phyloP scores from a whole-genome alignment of 2,888 invertebrate species.

The Nomada ruficornis region DNA sequence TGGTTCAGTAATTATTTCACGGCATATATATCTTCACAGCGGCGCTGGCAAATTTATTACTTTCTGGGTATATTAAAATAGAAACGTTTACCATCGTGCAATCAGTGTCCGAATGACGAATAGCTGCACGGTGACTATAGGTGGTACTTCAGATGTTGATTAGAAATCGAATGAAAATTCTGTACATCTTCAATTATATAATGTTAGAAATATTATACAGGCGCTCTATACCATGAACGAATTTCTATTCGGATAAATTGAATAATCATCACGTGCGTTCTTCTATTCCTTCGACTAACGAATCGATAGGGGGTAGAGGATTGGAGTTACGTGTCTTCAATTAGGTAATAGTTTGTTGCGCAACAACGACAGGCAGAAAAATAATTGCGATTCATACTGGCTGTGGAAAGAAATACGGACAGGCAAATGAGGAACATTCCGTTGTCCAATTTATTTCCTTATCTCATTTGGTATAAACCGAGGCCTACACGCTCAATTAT shows the following conservation, averaged over 20 bases:
- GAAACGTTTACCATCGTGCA: too few relatives aligned
- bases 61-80: too few relatives aligned
- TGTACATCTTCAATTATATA: neutral
- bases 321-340: neutral
- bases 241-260: slow-evolving; percentile 7
- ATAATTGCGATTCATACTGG: neutral
- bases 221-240: too few relatives aligned
- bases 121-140: too few relatives aligned
- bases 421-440: slow-evolving; percentile 32
- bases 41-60: too few relatives aligned
- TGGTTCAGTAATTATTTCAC: too few relatives aligned
- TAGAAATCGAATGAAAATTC: too few relatives aligned
- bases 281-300: neutral
- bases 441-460: slow-evolving; percentile 60
- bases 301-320: neutral
- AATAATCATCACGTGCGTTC: neutral
- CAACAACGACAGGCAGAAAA: neutral
- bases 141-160: too few relatives aligned
- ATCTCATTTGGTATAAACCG: slow-evolving; percentile 48
- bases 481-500: slow-evolving; percentile 67
- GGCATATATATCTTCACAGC: too few relatives aligned
- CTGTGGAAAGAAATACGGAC: slow-evolving; percentile 14
- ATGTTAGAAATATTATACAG: neutral
- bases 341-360: slow-evolving; percentile 11
- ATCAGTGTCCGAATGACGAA: too few relatives aligned